phyloP scores from a whole-genome alignment of 2,113 vertebrate genomes.

The Montifringilla adamsi region DNA sequence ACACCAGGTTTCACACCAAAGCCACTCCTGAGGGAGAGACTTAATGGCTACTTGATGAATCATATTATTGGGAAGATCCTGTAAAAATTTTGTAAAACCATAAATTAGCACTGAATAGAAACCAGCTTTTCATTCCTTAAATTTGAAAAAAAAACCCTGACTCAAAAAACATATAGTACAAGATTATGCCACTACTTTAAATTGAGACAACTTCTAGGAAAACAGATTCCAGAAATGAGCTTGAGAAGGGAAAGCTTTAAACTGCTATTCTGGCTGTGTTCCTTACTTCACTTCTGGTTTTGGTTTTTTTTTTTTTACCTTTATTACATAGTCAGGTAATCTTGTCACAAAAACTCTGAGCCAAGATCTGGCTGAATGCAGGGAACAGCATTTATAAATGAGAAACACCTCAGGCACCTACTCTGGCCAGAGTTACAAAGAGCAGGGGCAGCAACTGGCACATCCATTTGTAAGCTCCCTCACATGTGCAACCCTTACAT shows the following conservation, averaged over 20 bases:
- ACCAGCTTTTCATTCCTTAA: background rate
- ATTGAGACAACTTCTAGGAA: background rate
- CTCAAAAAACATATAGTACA: background rate
- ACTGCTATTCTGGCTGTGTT: background rate
- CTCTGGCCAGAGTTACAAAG: background rate
- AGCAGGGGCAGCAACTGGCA: background rate
- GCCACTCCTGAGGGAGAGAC: constrained; percentile 96
- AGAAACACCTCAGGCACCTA: background rate
- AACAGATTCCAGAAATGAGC: background rate
- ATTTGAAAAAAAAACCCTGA: background rate
- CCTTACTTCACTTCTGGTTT: background rate
- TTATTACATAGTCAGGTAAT: background rate
- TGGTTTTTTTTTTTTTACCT: background rate
- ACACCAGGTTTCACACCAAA: constrained; percentile 99
- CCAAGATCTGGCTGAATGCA: background rate
- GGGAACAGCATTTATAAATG: background rate
- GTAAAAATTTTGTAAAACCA: background rate
- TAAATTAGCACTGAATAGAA: background rate
- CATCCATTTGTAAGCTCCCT: background rate
- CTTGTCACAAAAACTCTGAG: background rate
- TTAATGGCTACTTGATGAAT: constrained; percentile 97
- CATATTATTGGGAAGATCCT: constrained; percentile 99
- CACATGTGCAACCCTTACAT: background rate
- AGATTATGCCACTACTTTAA: background rate
- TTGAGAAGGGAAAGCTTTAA: background rate